Conservation (phyloP, 2,113 vertebrate species). For the Struthidea cinerea region DNA sequence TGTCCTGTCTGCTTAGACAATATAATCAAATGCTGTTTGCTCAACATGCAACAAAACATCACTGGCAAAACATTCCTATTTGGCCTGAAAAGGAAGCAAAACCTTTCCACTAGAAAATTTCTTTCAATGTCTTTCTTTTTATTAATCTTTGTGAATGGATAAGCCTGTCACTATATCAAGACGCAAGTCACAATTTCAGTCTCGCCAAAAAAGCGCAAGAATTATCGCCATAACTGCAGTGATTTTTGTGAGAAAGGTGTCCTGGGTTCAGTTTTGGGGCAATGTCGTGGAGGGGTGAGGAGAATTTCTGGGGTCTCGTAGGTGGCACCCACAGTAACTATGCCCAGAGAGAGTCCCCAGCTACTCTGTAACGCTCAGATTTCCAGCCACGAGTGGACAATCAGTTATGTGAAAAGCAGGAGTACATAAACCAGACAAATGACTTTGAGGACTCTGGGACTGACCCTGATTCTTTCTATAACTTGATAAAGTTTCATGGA, state of each 20-base stretch:
- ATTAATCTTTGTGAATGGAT: not conserved
- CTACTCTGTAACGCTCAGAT: not conserved
- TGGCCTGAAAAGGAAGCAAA: not conserved
- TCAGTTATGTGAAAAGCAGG: not conserved
- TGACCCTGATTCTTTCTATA: not conserved
- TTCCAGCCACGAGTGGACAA: not conserved
- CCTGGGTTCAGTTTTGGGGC: not conserved
- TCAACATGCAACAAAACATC: not conserved
- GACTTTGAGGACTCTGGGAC: not conserved
- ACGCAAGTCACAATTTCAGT: not conserved
- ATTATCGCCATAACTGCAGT: not conserved
- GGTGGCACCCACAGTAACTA: not conserved
- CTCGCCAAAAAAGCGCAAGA: not conserved
- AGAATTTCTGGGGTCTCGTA: not conserved
- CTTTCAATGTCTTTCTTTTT: not conserved
- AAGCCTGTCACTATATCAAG: not conserved
- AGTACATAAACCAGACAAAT: not conserved
- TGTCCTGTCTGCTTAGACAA: not conserved
- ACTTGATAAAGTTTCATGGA: not conserved
- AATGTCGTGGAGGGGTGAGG: accelerated
- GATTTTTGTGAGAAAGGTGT: not conserved
- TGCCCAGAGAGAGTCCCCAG: not conserved
- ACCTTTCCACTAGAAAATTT: not conserved
- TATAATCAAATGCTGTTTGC: not conserved
- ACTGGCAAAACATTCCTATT: not conserved